phyloP scores from a whole-genome alignment of 2,888 invertebrate species.

The Pocota personata region DNA sequence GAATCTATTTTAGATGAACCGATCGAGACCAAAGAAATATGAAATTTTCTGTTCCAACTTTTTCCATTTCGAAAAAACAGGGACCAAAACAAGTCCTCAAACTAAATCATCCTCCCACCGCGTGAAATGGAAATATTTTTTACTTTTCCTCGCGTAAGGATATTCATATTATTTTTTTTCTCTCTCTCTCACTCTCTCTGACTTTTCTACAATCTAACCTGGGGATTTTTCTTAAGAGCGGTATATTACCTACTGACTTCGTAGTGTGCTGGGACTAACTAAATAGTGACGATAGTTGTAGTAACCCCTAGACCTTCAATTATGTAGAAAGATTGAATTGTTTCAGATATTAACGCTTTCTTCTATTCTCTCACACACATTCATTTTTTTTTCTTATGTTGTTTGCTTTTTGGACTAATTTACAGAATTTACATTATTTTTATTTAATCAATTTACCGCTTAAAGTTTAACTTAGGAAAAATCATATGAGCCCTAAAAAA shows the following conservation, averaged over 20 bases:
- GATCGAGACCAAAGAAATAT: conserved; percentile 50
- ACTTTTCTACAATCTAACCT: conserved; percentile 26
- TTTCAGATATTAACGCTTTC: conserved; percentile 31
- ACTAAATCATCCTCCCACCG: conserved; percentile 60
- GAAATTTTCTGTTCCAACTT: conserved; percentile 36
- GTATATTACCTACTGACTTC: conserved; percentile 9
- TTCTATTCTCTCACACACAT: not conserved
- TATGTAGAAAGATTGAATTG: not conserved
- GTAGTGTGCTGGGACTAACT: conserved; percentile 40
- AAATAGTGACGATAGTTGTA: not conserved
- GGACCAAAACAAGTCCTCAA: conserved; percentile 23
- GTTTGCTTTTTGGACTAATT: conserved; percentile 34
- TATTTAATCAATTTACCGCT: not conserved
- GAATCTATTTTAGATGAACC: conserved; percentile 52
- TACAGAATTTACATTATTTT: conserved; percentile 3
- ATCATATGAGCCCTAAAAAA: too few relatives aligned
- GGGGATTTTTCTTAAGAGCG: conserved; percentile 13
- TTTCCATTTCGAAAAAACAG: conserved; percentile 48
- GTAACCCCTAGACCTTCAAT: not conserved
- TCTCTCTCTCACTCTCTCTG: not conserved
- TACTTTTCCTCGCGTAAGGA: conserved; percentile 71
- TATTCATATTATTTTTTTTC: conserved; percentile 41
- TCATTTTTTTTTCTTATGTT: not conserved
- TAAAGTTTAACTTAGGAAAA: not conserved
- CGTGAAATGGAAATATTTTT: conserved; percentile 64